A percentile compares a stretch with the other conserved stretches of the same genome.
phyloP scores from a whole-genome alignment of 92 coral and sea anemone genomes.

The Umimayanthus chanpuru region DNA sequence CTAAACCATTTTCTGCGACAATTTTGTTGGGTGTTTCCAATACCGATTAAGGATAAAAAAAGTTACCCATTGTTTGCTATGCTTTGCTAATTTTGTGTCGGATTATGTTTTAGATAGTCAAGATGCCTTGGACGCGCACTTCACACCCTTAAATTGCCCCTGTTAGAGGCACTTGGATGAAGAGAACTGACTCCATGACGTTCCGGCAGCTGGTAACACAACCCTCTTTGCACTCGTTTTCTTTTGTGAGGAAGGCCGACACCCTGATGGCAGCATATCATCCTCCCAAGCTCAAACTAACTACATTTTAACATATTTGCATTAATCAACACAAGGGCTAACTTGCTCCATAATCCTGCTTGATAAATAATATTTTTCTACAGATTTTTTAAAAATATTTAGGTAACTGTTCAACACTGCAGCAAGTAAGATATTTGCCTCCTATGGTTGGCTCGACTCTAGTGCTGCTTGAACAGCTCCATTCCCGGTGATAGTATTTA shows the following conservation, averaged over 20 bases:
- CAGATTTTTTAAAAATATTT: not conserved
- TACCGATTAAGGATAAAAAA: not conserved
- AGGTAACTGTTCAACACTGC: conserved; percentile 8
- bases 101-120: conserved; percentile 23
- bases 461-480: conserved; percentile 14
- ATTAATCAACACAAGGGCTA: conserved; percentile 1
- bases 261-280: not conserved
- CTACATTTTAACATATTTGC: not conserved
- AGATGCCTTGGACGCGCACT: conserved; percentile 40
- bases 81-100: not conserved
- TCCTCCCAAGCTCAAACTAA: no score
- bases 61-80: not conserved
- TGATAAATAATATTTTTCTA: not conserved
- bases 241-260: conserved; percentile 7
- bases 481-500: conserved; percentile 21
- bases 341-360: not conserved
- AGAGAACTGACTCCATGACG: conserved; percentile 31
- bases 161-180: conserved; percentile 8
- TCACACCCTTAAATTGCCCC: conserved; percentile 42
- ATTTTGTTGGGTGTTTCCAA: not conserved
- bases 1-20: not conserved
- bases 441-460: conserved; percentile 22
- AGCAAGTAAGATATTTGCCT: conserved; percentile 7
- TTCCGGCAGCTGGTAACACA: conserved; percentile 19
- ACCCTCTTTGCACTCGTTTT: not conserved